Percentiles rank a stretch among this genome's conserved stretches.
Evolutionary conservation across 2,888 invertebrate genomes (phyloP).

Genomic region (Exephanes ischioxanthus): DNA sequence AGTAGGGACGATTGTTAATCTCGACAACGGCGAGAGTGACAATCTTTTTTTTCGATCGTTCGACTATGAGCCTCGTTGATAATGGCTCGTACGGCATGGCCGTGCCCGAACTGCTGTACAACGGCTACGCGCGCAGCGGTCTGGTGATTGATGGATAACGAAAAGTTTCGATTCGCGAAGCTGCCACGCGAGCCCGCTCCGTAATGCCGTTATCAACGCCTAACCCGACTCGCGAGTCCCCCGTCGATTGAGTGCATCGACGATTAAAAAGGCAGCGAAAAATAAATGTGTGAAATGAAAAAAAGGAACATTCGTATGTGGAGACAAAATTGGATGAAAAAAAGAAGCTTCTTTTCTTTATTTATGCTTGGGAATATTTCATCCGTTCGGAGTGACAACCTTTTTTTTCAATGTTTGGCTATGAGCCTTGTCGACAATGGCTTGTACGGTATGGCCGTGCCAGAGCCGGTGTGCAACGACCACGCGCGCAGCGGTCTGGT

Average conservation of each 20-base stretch:
- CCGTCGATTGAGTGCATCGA: too few relatives aligned
- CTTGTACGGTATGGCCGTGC: not conserved
- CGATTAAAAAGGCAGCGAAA: too few relatives aligned
- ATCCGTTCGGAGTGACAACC: not conserved
- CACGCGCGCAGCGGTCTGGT: not conserved
- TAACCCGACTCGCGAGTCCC: too few relatives aligned
- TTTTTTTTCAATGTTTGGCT: not conserved
- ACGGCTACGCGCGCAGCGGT: not conserved
- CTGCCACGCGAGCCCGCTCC: too few relatives aligned
- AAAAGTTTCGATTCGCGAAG: not conserved
- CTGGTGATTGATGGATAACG: conserved; percentile 2
- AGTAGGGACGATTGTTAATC: not conserved
- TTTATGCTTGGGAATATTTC: not conserved
- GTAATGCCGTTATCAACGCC: too few relatives aligned
- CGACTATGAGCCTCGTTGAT: not conserved
- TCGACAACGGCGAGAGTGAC: not conserved
- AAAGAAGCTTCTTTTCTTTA: not conserved
- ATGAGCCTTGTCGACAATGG: not conserved
- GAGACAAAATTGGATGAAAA: not conserved
- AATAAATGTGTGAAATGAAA: too few relatives aligned
- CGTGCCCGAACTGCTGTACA: not conserved
- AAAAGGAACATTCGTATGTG: too few relatives aligned
- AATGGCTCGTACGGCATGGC: not conserved
- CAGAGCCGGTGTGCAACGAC: not conserved
- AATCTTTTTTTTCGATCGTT: not conserved